Evolutionary conservation across 2,113 vertebrate genomes (phyloP).

Genomic region (Prinia subflava): DNA sequence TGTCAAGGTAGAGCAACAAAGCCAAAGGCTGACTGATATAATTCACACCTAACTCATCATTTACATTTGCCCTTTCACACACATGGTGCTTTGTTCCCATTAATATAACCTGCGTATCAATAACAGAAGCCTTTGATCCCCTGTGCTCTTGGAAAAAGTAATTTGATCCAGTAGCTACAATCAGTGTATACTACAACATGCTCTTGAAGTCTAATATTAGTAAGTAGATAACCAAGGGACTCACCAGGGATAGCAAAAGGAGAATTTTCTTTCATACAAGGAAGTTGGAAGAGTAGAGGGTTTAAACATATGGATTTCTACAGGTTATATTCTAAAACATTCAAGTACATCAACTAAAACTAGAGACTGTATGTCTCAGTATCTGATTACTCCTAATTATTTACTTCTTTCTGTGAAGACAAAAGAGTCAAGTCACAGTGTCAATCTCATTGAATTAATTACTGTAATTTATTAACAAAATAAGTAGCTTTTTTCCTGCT

Average conservation of each 20-base stretch:
- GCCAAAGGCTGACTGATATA: background rate
- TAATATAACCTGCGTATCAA: background rate
- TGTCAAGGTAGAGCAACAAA: conserved; percentile 2
- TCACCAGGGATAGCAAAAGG: background rate
- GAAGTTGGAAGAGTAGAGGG: background rate
- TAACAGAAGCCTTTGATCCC: background rate
- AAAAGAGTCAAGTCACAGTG: background rate
- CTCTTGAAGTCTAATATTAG: background rate
- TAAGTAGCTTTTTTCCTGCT: background rate
- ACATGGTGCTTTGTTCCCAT: background rate
- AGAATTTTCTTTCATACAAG: background rate
- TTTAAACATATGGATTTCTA: background rate
- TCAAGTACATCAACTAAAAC: background rate
- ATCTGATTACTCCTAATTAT: background rate
- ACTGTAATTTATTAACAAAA: background rate
- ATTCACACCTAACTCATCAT: background rate
- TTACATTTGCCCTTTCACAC: background rate
- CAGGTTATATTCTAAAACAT: background rate
- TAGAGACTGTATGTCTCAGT: background rate
- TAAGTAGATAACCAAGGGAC: background rate
- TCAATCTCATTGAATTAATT: background rate
- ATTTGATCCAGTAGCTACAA: background rate
- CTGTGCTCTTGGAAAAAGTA: background rate
- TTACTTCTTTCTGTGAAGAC: background rate
- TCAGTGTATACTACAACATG: background rate